Evolutionary conservation across 2,113 vertebrate species (phyloP).

Genomic region (Anoura caudifer): DNA sequence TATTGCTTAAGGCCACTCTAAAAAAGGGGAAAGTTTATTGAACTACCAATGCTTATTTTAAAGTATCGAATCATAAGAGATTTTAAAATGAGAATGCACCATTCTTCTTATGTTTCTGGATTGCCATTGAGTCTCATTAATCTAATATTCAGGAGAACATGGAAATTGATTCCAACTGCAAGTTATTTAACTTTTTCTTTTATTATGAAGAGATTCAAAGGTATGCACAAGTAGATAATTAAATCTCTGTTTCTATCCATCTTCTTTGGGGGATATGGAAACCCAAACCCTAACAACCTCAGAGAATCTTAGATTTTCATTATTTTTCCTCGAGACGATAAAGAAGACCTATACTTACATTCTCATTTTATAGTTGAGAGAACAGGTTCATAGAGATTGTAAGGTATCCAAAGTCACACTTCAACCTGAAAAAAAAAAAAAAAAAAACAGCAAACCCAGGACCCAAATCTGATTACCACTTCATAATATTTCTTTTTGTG

Average conservation of each 20-base stretch:
- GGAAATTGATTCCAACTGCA: constrained; percentile 39
- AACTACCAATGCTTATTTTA: constrained; percentile 61
- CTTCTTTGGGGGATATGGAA: background rate
- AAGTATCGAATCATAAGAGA: constrained; percentile 52
- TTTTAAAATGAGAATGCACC: constrained; percentile 41
- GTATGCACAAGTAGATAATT: background rate
- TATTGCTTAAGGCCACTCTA: constrained; percentile 63
- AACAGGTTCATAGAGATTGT: background rate
- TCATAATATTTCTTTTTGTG: background rate
- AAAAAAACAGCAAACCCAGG: background rate
- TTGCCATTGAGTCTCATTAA: constrained; percentile 37
- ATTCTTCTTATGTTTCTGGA: constrained; percentile 48
- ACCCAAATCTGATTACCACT: fast-evolving
- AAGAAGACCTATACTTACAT: background rate
- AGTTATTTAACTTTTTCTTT: constrained; percentile 14
- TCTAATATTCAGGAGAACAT: constrained; percentile 46
- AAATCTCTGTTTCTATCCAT: background rate
- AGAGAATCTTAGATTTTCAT: background rate
- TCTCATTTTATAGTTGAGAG: background rate
- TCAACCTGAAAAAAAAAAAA: background rate
- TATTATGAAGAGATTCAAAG: constrained; percentile 23
- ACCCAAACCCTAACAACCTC: background rate
- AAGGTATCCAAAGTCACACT: background rate
- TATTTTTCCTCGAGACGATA: background rate
- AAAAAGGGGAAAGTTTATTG: constrained; percentile 53